These are phyloP conservation scores for Cyphotilapia sp. DNA, from an alignment of 2,113 vertebrate genomes.

Conservation along the genomic window DNA sequence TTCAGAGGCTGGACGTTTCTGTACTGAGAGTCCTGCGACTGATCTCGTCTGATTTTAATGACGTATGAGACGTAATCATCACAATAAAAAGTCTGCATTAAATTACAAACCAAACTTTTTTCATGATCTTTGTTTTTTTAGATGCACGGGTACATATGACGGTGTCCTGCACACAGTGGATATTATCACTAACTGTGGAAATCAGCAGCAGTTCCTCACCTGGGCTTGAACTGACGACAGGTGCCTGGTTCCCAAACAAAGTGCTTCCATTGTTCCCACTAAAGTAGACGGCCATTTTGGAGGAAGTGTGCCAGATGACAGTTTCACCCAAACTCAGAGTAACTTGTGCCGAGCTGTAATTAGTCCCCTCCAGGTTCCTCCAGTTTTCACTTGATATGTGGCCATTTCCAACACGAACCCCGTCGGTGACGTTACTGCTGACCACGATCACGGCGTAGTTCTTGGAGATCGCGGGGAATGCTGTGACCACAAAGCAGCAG, in stretches of 20 bases:
- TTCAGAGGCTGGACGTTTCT: neutral
- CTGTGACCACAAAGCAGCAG: conserved; percentile 33
- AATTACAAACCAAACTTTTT: neutral
- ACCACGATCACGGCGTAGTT: conserved; percentile 37
- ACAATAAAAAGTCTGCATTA: neutral
- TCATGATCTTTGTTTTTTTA: neutral
- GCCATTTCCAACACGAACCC: accelerated
- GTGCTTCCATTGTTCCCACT: accelerated
- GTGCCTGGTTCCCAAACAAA: conserved; percentile 44
- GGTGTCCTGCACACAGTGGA: neutral
- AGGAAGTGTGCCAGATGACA: conserved; percentile 53
- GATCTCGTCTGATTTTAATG: neutral
- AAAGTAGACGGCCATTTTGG: conserved; percentile 58
- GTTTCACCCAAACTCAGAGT: accelerated
- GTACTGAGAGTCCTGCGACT: neutral
- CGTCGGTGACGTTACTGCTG: accelerated
- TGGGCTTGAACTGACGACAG: conserved; percentile 35
- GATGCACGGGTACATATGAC: neutral
- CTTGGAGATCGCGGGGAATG: accelerated
- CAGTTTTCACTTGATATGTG: neutral
- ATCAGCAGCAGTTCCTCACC: conserved; percentile 34
- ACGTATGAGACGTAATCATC: accelerated
- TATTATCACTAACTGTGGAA: neutral
- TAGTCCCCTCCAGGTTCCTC: neutral
- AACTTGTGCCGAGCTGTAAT: neutral